Base-by-base conservation (phyloP, 2,797 vertebrate genomes). In the Borostomias antarcticus region DNA sequence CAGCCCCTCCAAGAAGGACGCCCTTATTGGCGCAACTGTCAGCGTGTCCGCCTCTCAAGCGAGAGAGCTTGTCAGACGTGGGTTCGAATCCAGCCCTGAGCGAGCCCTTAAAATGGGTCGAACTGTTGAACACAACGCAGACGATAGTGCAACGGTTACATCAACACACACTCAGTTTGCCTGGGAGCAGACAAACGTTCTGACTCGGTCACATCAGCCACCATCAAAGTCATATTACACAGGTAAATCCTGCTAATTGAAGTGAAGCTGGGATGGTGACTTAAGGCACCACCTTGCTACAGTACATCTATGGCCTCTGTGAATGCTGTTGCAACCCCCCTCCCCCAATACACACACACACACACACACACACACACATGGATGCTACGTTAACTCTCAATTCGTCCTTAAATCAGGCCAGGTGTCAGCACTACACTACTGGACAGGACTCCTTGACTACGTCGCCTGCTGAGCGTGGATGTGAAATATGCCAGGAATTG, bases 401-500 rank as follows among this genome's bases (percentile, higher is more conserved):
- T 65, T 79, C 74, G 80, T 66, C 71, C 69, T 87, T 85, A 77
- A 82, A 89, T 89, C 76, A 86, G 78, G 62, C 65, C 69, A 51
- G 62, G 66, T 67, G 79, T 73, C 79, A 79, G 68, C 60, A 15
- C 66, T 58, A 26, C 64, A 62, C 74, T 35, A 26, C 61, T 53
- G 58, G 54, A 71, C 33, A 48, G 62, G 40, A 74, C 76, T 58
- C 70, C 59, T 66, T 50, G 62, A 25, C 62, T 72, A 69, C 62
- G 58, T 64, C 48, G 7, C 60, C 72, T 75, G 73, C 79, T 57
- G 66, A 74, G 62, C n/a, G 73, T 58, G 82, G 73, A 25, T 76
- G 59, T 52, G 77, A 89, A 88, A 86, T 86, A 89, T 81, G 72
- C 76, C 81, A 68, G 59, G 66, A 58, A 79, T 86, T 81, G 79